Percentiles rank a stretch among this genome's conserved stretches.
Evolutionary conservation across 2,888 invertebrate genomes (phyloP).

Genomic region (Bombylius major): DNA sequence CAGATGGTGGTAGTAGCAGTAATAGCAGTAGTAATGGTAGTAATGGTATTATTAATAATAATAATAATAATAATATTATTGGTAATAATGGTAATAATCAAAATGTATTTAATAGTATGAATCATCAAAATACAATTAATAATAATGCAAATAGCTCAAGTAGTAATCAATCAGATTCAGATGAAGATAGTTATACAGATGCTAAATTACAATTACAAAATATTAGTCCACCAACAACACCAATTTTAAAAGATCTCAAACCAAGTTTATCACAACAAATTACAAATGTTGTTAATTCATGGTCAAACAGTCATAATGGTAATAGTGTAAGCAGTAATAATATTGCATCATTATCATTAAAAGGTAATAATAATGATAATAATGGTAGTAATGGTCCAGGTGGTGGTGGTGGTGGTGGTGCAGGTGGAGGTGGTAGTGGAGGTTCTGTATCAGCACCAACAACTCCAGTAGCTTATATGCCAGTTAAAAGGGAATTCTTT

Average conservation of each 20-base stretch:
- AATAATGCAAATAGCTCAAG: conserved; percentile 44
- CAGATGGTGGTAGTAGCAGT: conserved; percentile 2
- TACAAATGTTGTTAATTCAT: conserved; percentile 35
- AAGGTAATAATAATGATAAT: not conserved
- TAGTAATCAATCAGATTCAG: conserved; percentile 70
- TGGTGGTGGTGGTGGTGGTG: conserved; percentile 14
- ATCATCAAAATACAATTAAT: conserved; percentile 15
- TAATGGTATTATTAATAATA: conserved; percentile 13
- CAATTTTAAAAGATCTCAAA: conserved; percentile 45
- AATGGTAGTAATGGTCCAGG: conserved; percentile 14
- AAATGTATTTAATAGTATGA: conserved; percentile 16
- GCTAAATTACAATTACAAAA: conserved; percentile 37
- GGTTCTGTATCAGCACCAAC: conserved; percentile 34
- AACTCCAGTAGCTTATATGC: conserved; percentile 38
- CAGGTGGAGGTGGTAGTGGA: conserved; percentile 2
- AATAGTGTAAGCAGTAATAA: not conserved
- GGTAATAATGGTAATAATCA: conserved; percentile 10
- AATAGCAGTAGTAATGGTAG: conserved; percentile 26
- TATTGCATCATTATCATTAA: not conserved
- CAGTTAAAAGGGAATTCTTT: conserved; percentile 58
- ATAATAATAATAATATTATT: not conserved
- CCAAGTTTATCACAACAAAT: conserved; percentile 34
- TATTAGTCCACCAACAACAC: conserved; percentile 44
- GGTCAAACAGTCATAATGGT: conserved; percentile 28
- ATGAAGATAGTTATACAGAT: conserved; percentile 54